Percentiles rank a stretch among this genome's conserved stretches.
Evolutionary conservation across 2,888 invertebrate species (phyloP).

Genomic region (Catocala nupta): DNA sequence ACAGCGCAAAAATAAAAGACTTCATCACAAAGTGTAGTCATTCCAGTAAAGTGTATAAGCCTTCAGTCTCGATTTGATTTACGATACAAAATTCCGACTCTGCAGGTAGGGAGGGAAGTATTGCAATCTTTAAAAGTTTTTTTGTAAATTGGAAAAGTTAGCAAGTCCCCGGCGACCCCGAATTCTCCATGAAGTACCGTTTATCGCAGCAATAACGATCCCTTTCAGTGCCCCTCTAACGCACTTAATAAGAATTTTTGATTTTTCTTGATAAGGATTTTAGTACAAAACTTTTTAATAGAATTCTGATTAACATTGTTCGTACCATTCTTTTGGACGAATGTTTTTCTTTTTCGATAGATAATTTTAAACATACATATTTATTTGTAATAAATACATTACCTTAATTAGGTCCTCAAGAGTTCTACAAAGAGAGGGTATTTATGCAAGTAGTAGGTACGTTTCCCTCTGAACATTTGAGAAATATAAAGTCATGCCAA

Average conservation of each 20-base stretch:
- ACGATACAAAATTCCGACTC: constrained; percentile 17
- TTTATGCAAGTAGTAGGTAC: constrained; percentile 25
- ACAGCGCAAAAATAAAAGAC: not conserved
- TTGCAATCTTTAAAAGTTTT: constrained; percentile 39
- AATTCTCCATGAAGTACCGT: constrained; percentile 46
- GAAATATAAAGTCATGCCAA: constrained; percentile 50
- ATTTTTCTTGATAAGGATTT: constrained; percentile 32
- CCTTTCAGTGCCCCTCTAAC: constrained; percentile 27
- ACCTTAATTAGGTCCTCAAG: constrained; percentile 2
- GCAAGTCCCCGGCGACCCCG: constrained; percentile 48
- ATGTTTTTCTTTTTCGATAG: constrained; percentile 5
- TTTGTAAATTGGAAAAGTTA: constrained; percentile 66
- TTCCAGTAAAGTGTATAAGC: not conserved
- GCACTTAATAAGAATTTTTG: constrained; percentile 23
- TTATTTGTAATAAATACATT: not conserved
- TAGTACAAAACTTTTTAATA: constrained; percentile 36
- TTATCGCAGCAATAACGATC: constrained; percentile 53
- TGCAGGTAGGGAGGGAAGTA: constrained; percentile 7
- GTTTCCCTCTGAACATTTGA: constrained; percentile 39
- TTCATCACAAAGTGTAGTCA: not conserved
- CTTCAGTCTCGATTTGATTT: constrained; percentile 10
- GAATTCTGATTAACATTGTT: constrained; percentile 21
- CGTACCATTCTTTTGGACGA: not conserved
- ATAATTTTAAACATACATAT: not conserved
- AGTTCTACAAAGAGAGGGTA: constrained; percentile 22